Conservation (phyloP, 1,140 invertebrate genomes). For the Choristoneura fumiferana region DNA sequence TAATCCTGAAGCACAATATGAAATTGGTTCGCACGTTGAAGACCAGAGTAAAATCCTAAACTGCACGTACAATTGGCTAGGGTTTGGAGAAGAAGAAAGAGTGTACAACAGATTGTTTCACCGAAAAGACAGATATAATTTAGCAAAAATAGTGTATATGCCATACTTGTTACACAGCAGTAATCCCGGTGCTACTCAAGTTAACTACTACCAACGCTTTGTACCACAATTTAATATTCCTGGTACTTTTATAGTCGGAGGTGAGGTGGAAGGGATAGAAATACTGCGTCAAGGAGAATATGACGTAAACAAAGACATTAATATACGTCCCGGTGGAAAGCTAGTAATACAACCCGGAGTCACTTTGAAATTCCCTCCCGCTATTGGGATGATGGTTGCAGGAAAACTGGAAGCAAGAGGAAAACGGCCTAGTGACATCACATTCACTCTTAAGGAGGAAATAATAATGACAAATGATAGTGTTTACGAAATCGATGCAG, state of each 20-base stretch:
- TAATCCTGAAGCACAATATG: slow-evolving; percentile 93
- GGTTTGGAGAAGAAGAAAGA: slow-evolving; percentile 86
- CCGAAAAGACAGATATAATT: slow-evolving; percentile 93
- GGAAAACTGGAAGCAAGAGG: slow-evolving; percentile 92
- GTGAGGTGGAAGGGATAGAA: slow-evolving; percentile 93
- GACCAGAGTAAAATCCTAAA: slow-evolving; percentile 97
- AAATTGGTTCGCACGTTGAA: slow-evolving; percentile 96
- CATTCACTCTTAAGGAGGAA: slow-evolving; percentile 88
- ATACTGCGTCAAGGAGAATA: slow-evolving; percentile 89
- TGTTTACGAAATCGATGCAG: slow-evolving; percentile 79
- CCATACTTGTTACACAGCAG: slow-evolving; percentile 92
- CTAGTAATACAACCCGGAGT: slow-evolving; percentile 93
- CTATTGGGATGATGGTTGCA: slow-evolving; percentile 97
- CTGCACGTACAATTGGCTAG: slow-evolving; percentile 96
- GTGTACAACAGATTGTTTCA: slow-evolving; percentile 92
- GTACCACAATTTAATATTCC: slow-evolving; percentile 87
- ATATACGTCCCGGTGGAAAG: slow-evolving; percentile 92
- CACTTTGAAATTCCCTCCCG: slow-evolving; percentile 90
- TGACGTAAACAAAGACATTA: slow-evolving; percentile 93
- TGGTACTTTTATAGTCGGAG: slow-evolving; percentile 86
- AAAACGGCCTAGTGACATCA: slow-evolving; percentile 86
- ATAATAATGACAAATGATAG: slow-evolving; percentile 81
- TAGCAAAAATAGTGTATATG: slow-evolving; percentile 92
- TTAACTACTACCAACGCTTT: slow-evolving; percentile 84
- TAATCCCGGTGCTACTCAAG: slow-evolving; percentile 89